A percentile compares a stretch with the other conserved stretches of the same genome.
Evolutionary conservation across 2,888 invertebrate species (phyloP).

Genomic region (Patella ulyssiponensis): DNA sequence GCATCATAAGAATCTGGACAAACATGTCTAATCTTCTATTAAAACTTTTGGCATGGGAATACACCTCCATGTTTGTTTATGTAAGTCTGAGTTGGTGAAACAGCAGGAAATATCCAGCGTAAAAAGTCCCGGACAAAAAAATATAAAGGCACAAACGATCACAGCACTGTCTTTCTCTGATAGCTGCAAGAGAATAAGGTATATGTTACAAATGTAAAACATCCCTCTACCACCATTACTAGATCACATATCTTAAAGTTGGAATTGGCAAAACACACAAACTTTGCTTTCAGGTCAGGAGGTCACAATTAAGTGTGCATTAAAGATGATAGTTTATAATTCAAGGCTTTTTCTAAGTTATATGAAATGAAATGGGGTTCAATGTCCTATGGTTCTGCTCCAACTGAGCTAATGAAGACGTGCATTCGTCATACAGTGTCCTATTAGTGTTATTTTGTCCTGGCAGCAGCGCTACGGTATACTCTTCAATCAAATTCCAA

Average conservation of each 20-base stretch:
- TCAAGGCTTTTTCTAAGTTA: no score
- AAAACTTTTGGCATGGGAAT: not conserved
- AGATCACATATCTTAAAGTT: no score
- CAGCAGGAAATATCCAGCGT: slow-evolving; percentile 3
- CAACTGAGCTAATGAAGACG: not conserved
- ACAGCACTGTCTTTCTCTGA: not conserved
- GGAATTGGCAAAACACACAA: no score
- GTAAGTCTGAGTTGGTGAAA: not conserved
- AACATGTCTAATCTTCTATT: not conserved
- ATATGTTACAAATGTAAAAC: not conserved
- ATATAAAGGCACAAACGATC: slow-evolving; percentile 8
- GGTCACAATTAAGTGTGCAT: no score
- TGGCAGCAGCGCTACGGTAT: no score
- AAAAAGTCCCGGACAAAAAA: slow-evolving; percentile 4
- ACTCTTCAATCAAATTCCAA: no score
- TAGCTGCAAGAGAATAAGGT: not conserved
- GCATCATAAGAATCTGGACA: not conserved
- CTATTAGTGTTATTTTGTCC: no score
- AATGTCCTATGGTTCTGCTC: not conserved
- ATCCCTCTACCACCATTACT: no score
- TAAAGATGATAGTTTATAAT: no score
- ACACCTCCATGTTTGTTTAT: slow-evolving; percentile 1
- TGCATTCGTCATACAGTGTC: no score
- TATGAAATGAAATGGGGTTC: not conserved
- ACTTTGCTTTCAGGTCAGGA: no score